Base-by-base conservation (phyloP, 1,140 invertebrate species). In the Eufriesea mexicana region DNA sequence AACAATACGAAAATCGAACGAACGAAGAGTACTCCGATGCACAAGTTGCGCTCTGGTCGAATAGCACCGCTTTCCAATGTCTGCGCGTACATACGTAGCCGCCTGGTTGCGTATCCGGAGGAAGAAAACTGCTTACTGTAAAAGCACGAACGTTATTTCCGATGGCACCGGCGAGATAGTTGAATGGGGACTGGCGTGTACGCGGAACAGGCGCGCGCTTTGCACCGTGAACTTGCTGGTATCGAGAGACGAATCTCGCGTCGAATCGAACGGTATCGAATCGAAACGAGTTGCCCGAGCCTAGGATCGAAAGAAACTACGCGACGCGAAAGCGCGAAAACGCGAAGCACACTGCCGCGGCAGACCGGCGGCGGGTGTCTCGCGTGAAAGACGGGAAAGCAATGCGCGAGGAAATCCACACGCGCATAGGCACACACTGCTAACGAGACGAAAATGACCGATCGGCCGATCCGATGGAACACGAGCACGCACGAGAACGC, bases 401-500 rank as follows among this genome's bases (percentile, higher is more conserved):
- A 70, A 77, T n/a, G 75, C 45, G 57, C 35, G 54, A 66, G 59
- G 59, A 68, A 85, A 84, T 55, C 66, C 62, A 84, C 76, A 20
- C 67, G 16, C 35, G 57, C 73, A 49, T 67, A 78, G 67, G 16
- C 35, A 57, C 73, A 49, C 72, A 74, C 73, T 64, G 82, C 59
- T 66, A 49, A 66, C 73, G 59, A 73, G 61, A 85, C 83, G 83
- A 64, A 88, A 79, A 51, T 47, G 62, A 70, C 66, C 77, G 73
- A 89, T 59, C 79, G 87, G 28, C 49, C 70, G 83, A 78, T 85
- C 73, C 86, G 80, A 89, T 28, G 51, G n/a, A 66, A 51, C 84
- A 83, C 83, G 87, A 85, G 72, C 51, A 83, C 76, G 76, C 73
- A 85, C 86, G 86, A 89, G 78, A 75, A n/a, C 62, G 64, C 59